These are phyloP conservation scores for Myripristis murdjan DNA, from an alignment of 2,797 vertebrate species.

Conservation along the genomic window DNA sequence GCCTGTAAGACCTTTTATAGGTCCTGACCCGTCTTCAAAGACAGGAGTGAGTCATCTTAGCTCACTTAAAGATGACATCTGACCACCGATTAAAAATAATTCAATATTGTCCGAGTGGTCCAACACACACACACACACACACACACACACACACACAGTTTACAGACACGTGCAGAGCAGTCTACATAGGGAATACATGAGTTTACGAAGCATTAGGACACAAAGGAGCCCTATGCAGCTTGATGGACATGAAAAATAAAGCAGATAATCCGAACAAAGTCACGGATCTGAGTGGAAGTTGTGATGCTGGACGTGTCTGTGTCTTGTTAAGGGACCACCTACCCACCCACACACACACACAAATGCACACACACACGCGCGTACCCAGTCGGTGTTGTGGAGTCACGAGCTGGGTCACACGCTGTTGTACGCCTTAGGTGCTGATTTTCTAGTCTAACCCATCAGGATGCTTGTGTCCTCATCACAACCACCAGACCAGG, in stretches of 20 bases:
- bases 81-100: not conserved
- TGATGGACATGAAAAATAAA: not conserved
- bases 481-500: conserved; percentile 40
- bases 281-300: conserved; percentile 23
- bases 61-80: conserved; percentile 3
- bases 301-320: conserved; percentile 11
- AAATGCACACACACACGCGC: conserved; percentile 9
- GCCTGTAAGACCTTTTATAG: conserved; percentile 17
- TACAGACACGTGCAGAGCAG: not conserved
- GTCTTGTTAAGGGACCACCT: conserved; percentile 25
- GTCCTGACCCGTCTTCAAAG: conserved; percentile 24
- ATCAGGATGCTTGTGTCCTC: conserved; percentile 48
- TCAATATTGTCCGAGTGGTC: not conserved
- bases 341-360: conserved; percentile 22
- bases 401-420: conserved; percentile 75
- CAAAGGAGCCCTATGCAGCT: conserved; percentile 7
- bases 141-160: not conserved
- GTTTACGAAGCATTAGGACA: conserved; percentile 12
- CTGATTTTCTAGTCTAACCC: conserved; percentile 63
- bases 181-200: not conserved
- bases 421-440: conserved; percentile 68
- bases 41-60: conserved; percentile 20
- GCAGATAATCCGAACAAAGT: conserved; percentile 16
- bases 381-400: conserved; percentile 56
- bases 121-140: conserved; percentile 2